A percentile compares a stretch with the other conserved stretches of the same genome.
phyloP scores from a whole-genome alignment of 2,113 vertebrate genomes.

The Sakesphorus luctuosus region DNA sequence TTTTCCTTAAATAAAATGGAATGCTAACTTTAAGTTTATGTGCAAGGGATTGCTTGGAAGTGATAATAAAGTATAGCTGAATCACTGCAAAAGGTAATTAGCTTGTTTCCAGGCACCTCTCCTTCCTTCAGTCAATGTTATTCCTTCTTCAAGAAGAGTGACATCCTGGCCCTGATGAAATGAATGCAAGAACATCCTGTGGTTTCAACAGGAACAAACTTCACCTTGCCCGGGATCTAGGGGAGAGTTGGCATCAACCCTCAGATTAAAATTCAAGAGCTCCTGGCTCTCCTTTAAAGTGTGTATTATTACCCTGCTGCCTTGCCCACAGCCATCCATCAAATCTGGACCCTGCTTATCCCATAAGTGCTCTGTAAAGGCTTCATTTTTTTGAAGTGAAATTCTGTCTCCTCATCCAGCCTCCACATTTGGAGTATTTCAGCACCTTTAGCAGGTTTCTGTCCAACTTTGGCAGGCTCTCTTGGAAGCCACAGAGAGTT shows the following conservation, averaged over 20 bases:
- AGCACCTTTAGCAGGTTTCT: conserved; percentile 21
- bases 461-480: not conserved
- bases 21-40: not conserved
- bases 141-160: not conserved
- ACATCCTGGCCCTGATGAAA: not conserved
- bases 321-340: not conserved
- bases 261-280: not conserved
- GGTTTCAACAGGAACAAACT: not conserved
- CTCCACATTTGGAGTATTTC: not conserved
- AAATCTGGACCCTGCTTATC: not conserved
- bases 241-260: not conserved
- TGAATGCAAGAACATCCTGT: not conserved
- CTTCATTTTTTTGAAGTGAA: not conserved
- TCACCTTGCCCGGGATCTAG: not conserved
- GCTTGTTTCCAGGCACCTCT: not conserved
- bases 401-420: not conserved
- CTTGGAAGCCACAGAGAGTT: not conserved
- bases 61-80: not conserved
- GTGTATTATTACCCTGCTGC: not conserved
- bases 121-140: not conserved
- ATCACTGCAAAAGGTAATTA: not conserved
- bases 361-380: not conserved
- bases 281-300: not conserved
- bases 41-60: not conserved
- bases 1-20: not conserved